Percentiles rank a stretch among this genome's conserved stretches.
Evolutionary conservation across 1,140 invertebrate genomes (phyloP).

Genomic region (Gonioctena quinquepunctata): DNA sequence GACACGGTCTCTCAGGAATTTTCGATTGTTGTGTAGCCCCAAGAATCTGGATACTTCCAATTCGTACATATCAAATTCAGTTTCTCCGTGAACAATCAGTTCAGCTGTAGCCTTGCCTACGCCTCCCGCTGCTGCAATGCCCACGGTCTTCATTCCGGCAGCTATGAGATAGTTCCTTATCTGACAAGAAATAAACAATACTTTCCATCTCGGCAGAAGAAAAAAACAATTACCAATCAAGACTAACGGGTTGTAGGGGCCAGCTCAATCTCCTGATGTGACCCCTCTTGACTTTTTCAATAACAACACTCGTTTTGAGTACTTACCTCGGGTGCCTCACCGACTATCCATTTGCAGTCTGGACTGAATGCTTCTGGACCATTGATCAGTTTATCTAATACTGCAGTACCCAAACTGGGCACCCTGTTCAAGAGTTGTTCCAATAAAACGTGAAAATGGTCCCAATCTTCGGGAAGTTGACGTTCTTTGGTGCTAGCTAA

Average conservation of each 20-base stretch:
- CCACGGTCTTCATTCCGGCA: conserved; percentile 94
- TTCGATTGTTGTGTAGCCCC: conserved; percentile 93
- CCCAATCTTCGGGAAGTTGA: conserved; percentile 85
- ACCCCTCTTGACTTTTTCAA: too few species aligned
- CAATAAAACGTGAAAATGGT: conserved; percentile 90
- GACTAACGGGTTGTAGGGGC: too few species aligned
- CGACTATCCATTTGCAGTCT: conserved; percentile 89
- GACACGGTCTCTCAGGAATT: conserved; percentile 90
- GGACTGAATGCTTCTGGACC: conserved; percentile 94
- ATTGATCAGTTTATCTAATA: conserved; percentile 79
- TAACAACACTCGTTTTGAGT: too few species aligned
- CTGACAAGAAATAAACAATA: conserved; percentile 58
- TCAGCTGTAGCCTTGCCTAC: conserved; percentile 90
- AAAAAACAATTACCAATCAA: too few species aligned
- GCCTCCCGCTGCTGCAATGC: conserved; percentile 90
- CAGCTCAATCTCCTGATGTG: too few species aligned
- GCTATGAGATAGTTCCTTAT: conserved; percentile 94
- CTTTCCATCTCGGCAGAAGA: too few species aligned
- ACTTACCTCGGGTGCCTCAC: conserved; percentile 87
- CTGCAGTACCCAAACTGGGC: conserved; percentile 73
- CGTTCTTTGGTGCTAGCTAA: conserved; percentile 59
- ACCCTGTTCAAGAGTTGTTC: conserved; percentile 84
- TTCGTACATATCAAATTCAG: conserved; percentile 86
- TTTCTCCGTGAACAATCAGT: conserved; percentile 82
- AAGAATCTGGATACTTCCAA: conserved; percentile 92